These are phyloP conservation scores for Naso thynnoides DNA, from an alignment of 2,797 vertebrate genomes.

Conservation along the genomic window DNA sequence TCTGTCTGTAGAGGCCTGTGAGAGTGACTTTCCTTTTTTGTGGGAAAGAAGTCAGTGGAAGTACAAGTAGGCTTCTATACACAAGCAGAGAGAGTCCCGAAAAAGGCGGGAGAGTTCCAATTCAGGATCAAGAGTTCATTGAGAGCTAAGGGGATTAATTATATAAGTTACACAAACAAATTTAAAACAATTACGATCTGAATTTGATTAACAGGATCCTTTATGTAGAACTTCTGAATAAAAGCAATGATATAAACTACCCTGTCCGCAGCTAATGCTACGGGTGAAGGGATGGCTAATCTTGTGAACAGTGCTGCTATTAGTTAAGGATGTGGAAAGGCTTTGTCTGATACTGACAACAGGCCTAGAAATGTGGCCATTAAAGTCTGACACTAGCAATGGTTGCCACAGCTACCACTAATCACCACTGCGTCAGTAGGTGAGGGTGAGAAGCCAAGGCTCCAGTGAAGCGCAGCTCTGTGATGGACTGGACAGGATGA, in stretches of 20 bases:
- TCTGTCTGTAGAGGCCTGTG: slow-evolving; percentile 5
- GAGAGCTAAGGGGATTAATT: not conserved
- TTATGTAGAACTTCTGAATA: slow-evolving; percentile 2
- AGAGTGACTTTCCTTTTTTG: not conserved
- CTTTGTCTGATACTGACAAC: slow-evolving; percentile 60
- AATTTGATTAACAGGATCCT: not conserved
- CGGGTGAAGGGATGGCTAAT: not conserved
- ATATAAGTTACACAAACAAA: not conserved
- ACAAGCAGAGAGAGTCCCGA: not conserved
- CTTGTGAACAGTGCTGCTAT: slow-evolving; percentile 20
- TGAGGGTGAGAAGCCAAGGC: slow-evolving; percentile 53
- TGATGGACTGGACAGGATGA: slow-evolving; percentile 10
- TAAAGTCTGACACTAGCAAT: slow-evolving; percentile 41
- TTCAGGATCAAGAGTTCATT: not conserved
- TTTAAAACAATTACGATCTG: not conserved
- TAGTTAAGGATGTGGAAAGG: slow-evolving; percentile 39
- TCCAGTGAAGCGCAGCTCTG: slow-evolving; percentile 26
- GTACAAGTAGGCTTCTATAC: not conserved
- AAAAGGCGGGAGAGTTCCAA: not conserved
- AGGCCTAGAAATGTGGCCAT: slow-evolving; percentile 60
- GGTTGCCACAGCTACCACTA: slow-evolving; percentile 70
- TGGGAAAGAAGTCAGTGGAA: not conserved
- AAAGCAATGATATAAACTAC: not conserved
- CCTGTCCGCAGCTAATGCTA: not conserved
- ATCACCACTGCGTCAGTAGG: slow-evolving; percentile 43